These are phyloP conservation scores for Bradypus variegatus DNA, from an alignment of 2,797 vertebrate species.

Conservation along the genomic window DNA sequence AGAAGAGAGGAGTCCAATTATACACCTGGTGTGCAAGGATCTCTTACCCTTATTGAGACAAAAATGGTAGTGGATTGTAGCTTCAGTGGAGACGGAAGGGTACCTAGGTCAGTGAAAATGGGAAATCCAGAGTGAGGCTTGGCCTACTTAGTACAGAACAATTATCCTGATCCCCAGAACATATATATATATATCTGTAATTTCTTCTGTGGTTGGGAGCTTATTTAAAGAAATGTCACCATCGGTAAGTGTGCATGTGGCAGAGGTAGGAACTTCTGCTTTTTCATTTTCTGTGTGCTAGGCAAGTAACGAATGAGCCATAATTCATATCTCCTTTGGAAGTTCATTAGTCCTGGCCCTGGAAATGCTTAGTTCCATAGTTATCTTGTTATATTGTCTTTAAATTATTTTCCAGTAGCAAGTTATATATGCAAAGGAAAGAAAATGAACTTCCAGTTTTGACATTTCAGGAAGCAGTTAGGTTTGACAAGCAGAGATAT, in stretches of 20 bases:
- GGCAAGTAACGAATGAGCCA: not conserved
- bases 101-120: not conserved
- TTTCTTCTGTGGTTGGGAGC: not conserved
- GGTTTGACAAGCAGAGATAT: slow-evolving; percentile 6
- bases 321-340: not conserved
- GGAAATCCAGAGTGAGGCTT: not conserved
- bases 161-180: not conserved
- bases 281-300: not conserved
- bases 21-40: not conserved
- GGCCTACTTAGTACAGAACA: not conserved
- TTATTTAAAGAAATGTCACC: not conserved
- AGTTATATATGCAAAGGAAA: not conserved
- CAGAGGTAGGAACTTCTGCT: not conserved
- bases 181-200: not conserved
- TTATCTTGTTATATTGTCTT: slow-evolving; percentile 12
- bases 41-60: not conserved
- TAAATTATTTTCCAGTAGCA: slow-evolving; percentile 32
- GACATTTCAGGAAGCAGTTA: not conserved
- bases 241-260: not conserved
- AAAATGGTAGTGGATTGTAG: not conserved
- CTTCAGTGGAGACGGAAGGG: not conserved
- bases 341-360: not conserved
- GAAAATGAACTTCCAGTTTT: not conserved
- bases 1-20: not conserved
- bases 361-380: not conserved